Base-by-base conservation (phyloP, 2,113 vertebrate species). In the Lampris incognitus region DNA sequence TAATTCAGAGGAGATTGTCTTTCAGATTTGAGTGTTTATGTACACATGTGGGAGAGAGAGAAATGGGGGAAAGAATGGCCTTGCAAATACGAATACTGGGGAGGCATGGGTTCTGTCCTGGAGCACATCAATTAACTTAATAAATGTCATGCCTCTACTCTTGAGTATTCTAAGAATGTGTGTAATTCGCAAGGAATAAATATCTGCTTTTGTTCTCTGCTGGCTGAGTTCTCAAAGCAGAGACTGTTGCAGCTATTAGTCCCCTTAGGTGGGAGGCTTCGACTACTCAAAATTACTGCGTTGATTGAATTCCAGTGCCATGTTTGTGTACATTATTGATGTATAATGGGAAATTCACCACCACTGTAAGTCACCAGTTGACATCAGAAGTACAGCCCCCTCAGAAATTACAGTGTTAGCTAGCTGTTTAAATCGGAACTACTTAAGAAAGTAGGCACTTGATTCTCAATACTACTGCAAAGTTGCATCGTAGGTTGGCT, bases 311-410 rank as follows among this genome's bases (percentile, higher is more conserved):
- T 87, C 86, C 80, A 71, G 52, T 66, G 73, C 74, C 50, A 11
- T 86, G 89, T 91, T 85, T 89, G 78, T 86, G 73, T 85, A 72
- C 73, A 74, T 70, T 76, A 58, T 77, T 86, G 88, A 80, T 76
- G 85, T 88, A 83, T 89, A 90, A 93, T 82, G 79, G 88, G 39
- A 50, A 78, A 72, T 77, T 74, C 48, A 69, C 82, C 74, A 63
- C 42, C 67, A 66, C 78, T 74, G 42, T 88, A 76, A 87, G 82
- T 91, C 87, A 85, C 69, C 41, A 56, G 79, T 81, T 82, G 82
- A 79, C 71, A 70, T 84, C 70, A 79, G 73, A 89, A 91, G 90
- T 90, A 78, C n/a, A 91, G 84, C 24, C 24, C 24, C 24, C 24
- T 24, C 24, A 24, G 24, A 24, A 24, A 24, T 24, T 24, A 24